Percentiles rank a stretch among this genome's conserved stretches.
phyloP scores from a whole-genome alignment of 2,888 invertebrate species.

The Agrotis ipsilon region DNA sequence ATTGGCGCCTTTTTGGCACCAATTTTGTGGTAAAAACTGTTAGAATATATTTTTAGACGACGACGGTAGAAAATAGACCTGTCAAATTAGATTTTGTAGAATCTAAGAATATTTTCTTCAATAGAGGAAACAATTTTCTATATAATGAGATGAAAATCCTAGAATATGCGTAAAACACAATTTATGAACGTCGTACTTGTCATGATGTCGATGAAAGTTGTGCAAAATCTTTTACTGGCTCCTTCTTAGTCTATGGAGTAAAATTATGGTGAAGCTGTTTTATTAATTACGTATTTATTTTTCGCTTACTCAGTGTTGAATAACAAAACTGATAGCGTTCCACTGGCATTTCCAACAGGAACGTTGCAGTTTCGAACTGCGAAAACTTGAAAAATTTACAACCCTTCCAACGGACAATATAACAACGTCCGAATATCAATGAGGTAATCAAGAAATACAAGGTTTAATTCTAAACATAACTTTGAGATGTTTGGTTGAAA shows the following conservation, averaged over 20 bases:
- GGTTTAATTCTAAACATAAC: background rate
- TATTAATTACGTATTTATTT: no score
- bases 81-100: background rate
- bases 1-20: background rate
- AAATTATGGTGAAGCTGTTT: background rate
- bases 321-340: background rate
- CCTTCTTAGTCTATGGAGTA: no score
- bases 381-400: no score
- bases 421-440: background rate
- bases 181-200: no score
- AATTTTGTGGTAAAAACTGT: conserved; percentile 3
- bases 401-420: background rate
- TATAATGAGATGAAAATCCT: background rate
- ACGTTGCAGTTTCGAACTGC: background rate
- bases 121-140: background rate
- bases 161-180: background rate
- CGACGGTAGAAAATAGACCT: background rate
- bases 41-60: background rate
- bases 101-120: conserved; percentile 9
- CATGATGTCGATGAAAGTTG: no score
- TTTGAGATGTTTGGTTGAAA: background rate
- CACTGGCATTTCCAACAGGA: background rate
- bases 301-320: background rate
- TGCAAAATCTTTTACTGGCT: no score
- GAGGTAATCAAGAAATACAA: background rate